Percentiles rank a stretch among this genome's conserved stretches.
phyloP scores from a whole-genome alignment of 1,140 invertebrate species.

The Dendrolimus kikuchii region DNA sequence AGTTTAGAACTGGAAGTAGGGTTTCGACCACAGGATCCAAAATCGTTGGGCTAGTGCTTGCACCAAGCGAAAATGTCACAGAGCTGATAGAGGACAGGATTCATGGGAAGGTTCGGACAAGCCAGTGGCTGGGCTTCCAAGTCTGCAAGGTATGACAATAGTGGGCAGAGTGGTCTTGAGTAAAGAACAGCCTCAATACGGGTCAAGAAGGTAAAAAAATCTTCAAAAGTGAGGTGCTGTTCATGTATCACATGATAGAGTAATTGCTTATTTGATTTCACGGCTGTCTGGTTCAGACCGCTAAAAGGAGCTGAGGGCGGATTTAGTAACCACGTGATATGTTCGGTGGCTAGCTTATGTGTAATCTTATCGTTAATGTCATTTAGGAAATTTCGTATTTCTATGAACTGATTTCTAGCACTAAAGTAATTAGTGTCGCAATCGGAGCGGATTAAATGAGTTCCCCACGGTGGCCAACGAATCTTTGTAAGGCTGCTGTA shows the following conservation, averaged over 20 bases:
- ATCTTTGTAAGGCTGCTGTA: slow-evolving; percentile 45
- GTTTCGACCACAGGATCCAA: too few species aligned
- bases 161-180: too few species aligned
- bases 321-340: slow-evolving; percentile 16
- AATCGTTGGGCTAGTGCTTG: too few species aligned
- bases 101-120: too few species aligned
- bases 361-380: slow-evolving; percentile 8
- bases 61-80: too few species aligned
- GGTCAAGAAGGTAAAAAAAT: slow-evolving; percentile 19
- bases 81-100: too few species aligned
- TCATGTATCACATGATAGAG: slow-evolving; percentile 19
- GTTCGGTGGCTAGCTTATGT: slow-evolving; percentile 7
- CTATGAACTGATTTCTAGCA: slow-evolving; percentile 19
- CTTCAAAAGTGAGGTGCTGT: slow-evolving; percentile 13
- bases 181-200: slow-evolving; percentile 19
- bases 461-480: slow-evolving; percentile 44
- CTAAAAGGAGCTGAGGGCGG: slow-evolving; percentile 7
- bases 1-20: too few species aligned
- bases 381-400: slow-evolving; percentile 11
- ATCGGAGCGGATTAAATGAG: slow-evolving; percentile 41
- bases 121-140: too few species aligned
- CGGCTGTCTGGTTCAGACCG: too few species aligned
- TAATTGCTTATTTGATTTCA: slow-evolving; percentile 35
- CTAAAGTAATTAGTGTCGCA: slow-evolving; percentile 52
- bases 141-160: too few species aligned